Base-by-base conservation (phyloP, 2,888 invertebrate species). In the Diachrysia chrysitis region DNA sequence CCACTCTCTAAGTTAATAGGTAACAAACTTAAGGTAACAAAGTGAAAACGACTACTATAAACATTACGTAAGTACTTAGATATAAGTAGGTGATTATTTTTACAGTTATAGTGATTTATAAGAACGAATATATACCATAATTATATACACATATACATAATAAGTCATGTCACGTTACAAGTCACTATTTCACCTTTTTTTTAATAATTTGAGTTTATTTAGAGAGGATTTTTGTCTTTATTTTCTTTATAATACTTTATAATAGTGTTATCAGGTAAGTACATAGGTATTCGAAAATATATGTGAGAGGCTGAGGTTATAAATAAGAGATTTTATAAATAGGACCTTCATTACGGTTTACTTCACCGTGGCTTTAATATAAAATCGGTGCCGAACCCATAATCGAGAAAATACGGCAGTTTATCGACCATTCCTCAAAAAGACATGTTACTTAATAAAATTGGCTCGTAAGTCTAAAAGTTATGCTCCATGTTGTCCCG, bases 1-100 rank as follows among this genome's bases (percentile, higher is more conserved):
- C 42, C 42, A 42, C n/a, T 42, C 42, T 42, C n/a, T n/a, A 42
- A 42, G n/a, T 42, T n/a, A 16, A 42, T 42, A n/a, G n/a, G n/a
- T n/a, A n/a, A 42, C 42, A 5, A n/a, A n/a, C 42, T 42, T 42
- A 37, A 37, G n/a, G 42, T 42, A 42, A 14, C 37, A 16, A 37
- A 42, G 42, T 42, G 42, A n/a, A 42, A 42, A 5, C 6, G n/a
- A n/a, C 5, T 42, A 42, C 5, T n/a, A 16, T 37, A 16, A 37
- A 14, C 2, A 16, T 1, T 14, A 37, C 14, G 14, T 37, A 37
- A 2, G 9, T 12, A 35, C 2, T 6, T 0, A 35, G 14, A 2
- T 35, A 29, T 29, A 29, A 7, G 0, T 29, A 29, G 0, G 5
- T 29, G 7, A 2, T 29, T 29, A 2, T 5, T 29, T 29, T 5